These are phyloP conservation scores for Molossus molossus DNA, from an alignment of 2,797 vertebrate genomes.

Conservation along the genomic window DNA sequence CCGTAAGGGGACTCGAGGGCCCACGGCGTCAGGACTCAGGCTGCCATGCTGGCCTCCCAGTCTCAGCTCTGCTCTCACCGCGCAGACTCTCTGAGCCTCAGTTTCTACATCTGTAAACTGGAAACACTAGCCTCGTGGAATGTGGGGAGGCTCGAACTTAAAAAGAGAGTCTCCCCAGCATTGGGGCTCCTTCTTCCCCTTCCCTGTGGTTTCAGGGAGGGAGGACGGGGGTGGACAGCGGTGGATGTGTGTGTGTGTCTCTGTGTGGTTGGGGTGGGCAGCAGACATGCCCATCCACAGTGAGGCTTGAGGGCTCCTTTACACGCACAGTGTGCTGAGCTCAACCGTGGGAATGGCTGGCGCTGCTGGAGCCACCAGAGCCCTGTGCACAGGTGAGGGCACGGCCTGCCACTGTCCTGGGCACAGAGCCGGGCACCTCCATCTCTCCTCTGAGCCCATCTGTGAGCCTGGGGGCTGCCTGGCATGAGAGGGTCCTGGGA, in stretches of 20 bases:
- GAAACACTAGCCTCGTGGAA: neutral
- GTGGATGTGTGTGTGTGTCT: accelerated
- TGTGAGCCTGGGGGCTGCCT: neutral
- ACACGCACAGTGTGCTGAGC: accelerated
- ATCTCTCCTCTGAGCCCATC: neutral
- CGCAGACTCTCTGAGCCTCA: neutral
- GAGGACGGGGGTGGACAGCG: neutral
- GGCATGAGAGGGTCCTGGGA: neutral
- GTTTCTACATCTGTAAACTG: neutral
- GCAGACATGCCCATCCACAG: neutral
- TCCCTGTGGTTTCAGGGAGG: neutral
- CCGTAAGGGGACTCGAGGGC: neutral
- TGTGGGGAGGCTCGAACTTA: neutral
- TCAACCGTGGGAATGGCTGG: neutral
- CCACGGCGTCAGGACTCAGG: neutral
- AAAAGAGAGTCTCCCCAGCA: neutral
- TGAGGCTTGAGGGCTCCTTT: neutral
- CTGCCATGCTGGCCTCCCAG: accelerated
- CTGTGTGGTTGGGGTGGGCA: too few species aligned
- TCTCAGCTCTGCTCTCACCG: neutral
- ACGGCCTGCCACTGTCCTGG: neutral
- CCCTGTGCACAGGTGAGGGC: neutral
- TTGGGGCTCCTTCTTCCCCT: neutral
- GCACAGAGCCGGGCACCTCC: neutral
- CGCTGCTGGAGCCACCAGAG: neutral